Percentiles rank a stretch among this genome's conserved stretches.
These are phyloP conservation scores for Caracal caracal DNA, from an alignment of 2,113 vertebrate genomes.

Conservation along the genomic window DNA sequence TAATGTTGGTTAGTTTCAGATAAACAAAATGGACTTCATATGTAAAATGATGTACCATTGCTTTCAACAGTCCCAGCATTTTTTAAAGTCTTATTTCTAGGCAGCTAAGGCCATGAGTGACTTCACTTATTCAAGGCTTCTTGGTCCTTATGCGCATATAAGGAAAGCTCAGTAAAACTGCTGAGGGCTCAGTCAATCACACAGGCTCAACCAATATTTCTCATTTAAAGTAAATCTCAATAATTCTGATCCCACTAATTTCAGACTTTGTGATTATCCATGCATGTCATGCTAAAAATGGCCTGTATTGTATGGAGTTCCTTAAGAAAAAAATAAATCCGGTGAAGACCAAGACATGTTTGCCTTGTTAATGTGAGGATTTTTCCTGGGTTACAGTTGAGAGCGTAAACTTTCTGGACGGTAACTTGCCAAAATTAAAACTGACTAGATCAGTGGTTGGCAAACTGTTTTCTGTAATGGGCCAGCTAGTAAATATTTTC, in stretches of 20 bases:
- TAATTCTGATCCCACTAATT: neutral
- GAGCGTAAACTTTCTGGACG: neutral
- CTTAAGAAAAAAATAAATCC: neutral
- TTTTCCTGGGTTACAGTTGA: neutral
- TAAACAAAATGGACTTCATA: conserved; percentile 81
- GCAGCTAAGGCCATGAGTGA: conserved; percentile 36
- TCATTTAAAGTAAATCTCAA: neutral
- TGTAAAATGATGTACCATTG: conserved; percentile 77
- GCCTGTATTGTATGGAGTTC: neutral
- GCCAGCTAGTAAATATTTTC: neutral
- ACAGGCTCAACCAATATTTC: neutral
- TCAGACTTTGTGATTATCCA: neutral
- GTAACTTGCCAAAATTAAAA: neutral
- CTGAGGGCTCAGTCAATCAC: neutral
- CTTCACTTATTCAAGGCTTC: neutral
- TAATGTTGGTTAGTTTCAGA: conserved; percentile 84
- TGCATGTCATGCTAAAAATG: neutral
- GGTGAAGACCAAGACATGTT: neutral
- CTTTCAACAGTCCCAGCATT: conserved; percentile 55
- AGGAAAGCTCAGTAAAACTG: neutral
- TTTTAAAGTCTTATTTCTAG: conserved; percentile 57
- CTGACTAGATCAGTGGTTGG: neutral
- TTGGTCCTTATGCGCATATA: neutral
- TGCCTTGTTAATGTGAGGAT: neutral
- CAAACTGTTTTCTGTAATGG: neutral